These are phyloP conservation scores for Haplotaxodon microlepis DNA, from an alignment of 2,113 vertebrate genomes.

Conservation along the genomic window DNA sequence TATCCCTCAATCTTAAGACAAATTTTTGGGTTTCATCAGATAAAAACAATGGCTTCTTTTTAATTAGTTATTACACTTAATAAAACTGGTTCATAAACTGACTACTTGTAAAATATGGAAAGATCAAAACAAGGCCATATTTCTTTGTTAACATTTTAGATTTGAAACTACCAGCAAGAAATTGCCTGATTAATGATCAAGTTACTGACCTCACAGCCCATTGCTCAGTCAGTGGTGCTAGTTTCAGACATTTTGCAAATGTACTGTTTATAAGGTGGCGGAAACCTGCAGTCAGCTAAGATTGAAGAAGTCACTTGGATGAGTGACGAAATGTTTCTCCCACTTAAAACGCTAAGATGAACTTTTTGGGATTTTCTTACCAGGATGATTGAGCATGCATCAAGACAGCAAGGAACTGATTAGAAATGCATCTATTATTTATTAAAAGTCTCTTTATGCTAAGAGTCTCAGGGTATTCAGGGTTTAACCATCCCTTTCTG, in stretches of 20 bases:
- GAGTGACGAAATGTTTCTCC: fast-evolving
- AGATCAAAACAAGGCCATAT: background rate
- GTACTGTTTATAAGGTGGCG: background rate
- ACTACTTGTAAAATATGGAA: background rate
- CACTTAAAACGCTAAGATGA: background rate
- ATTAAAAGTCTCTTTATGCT: background rate
- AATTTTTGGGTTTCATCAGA: background rate
- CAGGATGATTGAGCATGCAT: background rate
- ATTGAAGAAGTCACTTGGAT: background rate
- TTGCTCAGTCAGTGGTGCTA: background rate
- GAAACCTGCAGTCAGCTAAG: background rate
- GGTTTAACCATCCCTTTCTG: background rate
- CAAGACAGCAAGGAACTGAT: background rate
- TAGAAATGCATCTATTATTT: background rate
- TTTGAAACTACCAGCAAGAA: background rate
- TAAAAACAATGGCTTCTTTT: background rate
- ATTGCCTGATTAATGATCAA: background rate
- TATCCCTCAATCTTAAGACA: background rate
- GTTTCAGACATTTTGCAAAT: background rate
- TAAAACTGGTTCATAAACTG: background rate
- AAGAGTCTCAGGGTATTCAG: background rate
- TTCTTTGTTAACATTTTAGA: background rate
- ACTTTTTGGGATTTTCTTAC: background rate
- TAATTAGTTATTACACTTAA: background rate
- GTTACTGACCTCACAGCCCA: background rate